Evolutionary conservation across 2,888 invertebrate genomes (phyloP).

Genomic region (Platerodrilus igneus): DNA sequence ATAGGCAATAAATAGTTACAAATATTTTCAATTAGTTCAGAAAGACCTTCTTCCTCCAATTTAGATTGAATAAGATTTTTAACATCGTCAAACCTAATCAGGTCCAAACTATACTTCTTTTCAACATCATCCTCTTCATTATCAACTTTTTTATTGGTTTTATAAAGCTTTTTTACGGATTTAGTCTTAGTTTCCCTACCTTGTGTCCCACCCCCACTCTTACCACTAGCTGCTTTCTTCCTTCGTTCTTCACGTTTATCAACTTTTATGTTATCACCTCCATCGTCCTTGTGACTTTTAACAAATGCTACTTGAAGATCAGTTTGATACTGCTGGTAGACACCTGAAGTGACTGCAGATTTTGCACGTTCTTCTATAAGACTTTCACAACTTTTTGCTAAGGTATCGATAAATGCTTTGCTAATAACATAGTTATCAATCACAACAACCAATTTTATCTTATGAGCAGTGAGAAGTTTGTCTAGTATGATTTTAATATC

Average conservation of each 20-base stretch:
- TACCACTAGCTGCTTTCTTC: conserved; percentile 81
- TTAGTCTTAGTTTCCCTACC: conserved; percentile 95
- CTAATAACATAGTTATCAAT: conserved; percentile 63
- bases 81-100: conserved; percentile 65
- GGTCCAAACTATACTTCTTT: conserved; percentile 55
- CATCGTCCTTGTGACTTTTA: conserved; percentile 37
- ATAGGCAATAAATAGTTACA: conserved; percentile 66
- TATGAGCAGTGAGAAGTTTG: conserved; percentile 57
- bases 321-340: conserved; percentile 68
- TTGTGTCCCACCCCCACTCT: conserved; percentile 87
- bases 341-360: conserved; percentile 63
- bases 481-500: conserved; percentile 73
- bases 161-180: conserved; percentile 77
- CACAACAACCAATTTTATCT: conserved; percentile 53
- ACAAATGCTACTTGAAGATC: conserved; percentile 56
- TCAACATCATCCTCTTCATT: conserved; percentile 60
- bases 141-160: conserved; percentile 54
- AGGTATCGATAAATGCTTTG: conserved; percentile 61
- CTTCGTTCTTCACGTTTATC: conserved; percentile 84
- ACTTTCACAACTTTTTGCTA: conserved; percentile 64
- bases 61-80: conserved; percentile 56
- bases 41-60: conserved; percentile 68
- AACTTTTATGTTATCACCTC: conserved; percentile 51
- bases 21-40: conserved; percentile 65
- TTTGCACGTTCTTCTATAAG: conserved; percentile 65